These are phyloP conservation scores for Takifugu ocellatus DNA, from an alignment of 2,797 vertebrate species.

Conservation along the genomic window DNA sequence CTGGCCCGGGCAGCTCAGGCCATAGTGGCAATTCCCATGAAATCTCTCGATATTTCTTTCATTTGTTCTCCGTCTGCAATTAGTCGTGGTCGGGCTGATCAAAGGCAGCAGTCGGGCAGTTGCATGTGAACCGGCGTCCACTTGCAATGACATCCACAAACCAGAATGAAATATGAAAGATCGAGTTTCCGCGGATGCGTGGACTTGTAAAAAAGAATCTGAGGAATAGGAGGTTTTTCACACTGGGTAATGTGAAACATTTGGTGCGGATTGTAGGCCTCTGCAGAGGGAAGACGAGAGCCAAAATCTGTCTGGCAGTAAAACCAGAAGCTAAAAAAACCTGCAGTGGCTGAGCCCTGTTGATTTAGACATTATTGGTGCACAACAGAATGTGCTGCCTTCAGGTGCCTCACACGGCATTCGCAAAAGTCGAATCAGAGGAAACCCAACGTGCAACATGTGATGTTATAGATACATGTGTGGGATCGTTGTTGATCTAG, in stretches of 20 bases:
- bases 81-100: slow-evolving; percentile 96
- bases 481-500: too few species aligned
- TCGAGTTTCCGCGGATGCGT: slow-evolving; percentile 96
- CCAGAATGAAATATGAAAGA: slow-evolving; percentile 99
- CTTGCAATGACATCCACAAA: slow-evolving; percentile 97
- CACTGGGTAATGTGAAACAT: slow-evolving; percentile 99
- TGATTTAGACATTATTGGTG: slow-evolving; percentile 82
- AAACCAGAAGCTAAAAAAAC: slow-evolving; percentile 86
- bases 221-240: slow-evolving; percentile 98
- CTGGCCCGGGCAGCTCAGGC: slow-evolving; percentile 81
- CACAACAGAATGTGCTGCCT: slow-evolving; percentile 38
- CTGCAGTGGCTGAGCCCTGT: slow-evolving; percentile 71
- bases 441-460: not conserved
- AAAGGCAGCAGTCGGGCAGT: slow-evolving; percentile 84
- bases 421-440: not conserved
- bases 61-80: slow-evolving; percentile 98
- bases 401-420: slow-evolving; percentile 27
- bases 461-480: too few species aligned
- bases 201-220: slow-evolving; percentile 98
- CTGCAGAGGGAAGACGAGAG: slow-evolving; percentile 77
- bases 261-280: slow-evolving; percentile 94
- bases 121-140: slow-evolving; percentile 98
- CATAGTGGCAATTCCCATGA: slow-evolving; percentile 95
- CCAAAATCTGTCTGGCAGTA: slow-evolving; percentile 83
- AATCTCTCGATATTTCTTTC: slow-evolving; percentile 99